Base-by-base conservation (phyloP, 2,888 invertebrate species). In the Cephalotes varians region DNA sequence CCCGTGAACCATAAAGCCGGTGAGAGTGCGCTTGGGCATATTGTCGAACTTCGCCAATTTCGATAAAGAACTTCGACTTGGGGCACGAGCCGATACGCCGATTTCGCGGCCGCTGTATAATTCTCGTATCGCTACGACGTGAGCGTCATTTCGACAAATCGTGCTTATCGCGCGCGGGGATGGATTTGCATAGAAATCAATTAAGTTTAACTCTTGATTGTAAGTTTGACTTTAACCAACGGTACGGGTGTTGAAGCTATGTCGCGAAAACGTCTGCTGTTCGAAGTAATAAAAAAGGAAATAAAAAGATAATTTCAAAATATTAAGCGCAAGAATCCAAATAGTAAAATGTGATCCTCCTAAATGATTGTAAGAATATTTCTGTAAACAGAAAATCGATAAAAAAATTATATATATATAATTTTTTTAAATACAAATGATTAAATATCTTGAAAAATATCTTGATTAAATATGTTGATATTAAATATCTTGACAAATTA, bases 1-100 rank as follows among this genome's bases (percentile, higher is more conserved):
- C 56, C 69, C 12, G 25, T 62, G 80, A 74, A 80, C 80, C 62
- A 62, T 80, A 80, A 80, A 62, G 74, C 60, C n/a, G 76, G n/a
- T 25, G 69, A 54, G 56, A 44, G 49, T 28, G 49, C 34, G 60
- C 49, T 9, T 15, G 37, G 49, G 60, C 49, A 40, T 62, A 80
- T 80, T 62, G 49, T 44, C 37, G 62, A 80, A 80, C 80, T 80
- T 80, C 37, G 49, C 62, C 74, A 80, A 80, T 80, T 62, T 62
- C 51, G 62, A 80, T 80, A 80, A 80, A 74, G 80, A 80, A 80
- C 62, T 74, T 80, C 1, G 71, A 58, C 77, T 77, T 77, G 3
- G 28, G n/a, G 40, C 21, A 10, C 62, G 64, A 62, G 49, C 31
- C 51, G 40, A 67, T 67, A 49, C n/a, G 1, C n/a, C 37, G 69